A percentile compares a stretch with the other conserved stretches of the same genome.
Evolutionary conservation across 2,797 vertebrate genomes (phyloP).

Genomic region (Sebastiscus albofasciatus): DNA sequence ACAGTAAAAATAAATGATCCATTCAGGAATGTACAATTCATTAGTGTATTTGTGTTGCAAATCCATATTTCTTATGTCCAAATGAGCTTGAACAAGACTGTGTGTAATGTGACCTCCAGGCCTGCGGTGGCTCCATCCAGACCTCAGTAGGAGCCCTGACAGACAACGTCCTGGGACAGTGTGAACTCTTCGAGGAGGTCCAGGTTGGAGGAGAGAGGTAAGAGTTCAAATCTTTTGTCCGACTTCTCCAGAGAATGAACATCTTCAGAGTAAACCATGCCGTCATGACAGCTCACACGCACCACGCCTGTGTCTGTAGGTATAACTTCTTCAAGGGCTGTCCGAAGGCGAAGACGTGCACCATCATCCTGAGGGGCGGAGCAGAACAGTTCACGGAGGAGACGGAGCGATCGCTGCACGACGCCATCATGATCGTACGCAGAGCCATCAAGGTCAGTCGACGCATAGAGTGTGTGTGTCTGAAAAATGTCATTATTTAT

Average conservation of each 20-base stretch:
- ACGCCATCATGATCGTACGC: conserved; percentile 99
- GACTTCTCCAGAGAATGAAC: background rate
- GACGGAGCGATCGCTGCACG: conserved; percentile 95
- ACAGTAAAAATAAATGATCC: background rate
- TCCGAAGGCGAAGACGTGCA: conserved; percentile 94
- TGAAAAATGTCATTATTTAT: too few relatives aligned
- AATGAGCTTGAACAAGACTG: background rate
- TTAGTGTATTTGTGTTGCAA: background rate
- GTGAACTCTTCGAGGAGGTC: conserved; percentile 94
- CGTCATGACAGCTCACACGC: background rate
- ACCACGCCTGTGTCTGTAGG: conserved; percentile 73
- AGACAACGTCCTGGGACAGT: conserved; percentile 90
- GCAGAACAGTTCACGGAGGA: conserved; percentile 99
- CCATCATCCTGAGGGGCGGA: conserved; percentile 94
- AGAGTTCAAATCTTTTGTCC: background rate
- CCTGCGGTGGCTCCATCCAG: conserved; percentile 98
- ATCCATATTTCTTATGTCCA: background rate
- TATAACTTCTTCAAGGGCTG: conserved; percentile 98
- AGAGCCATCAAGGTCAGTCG: conserved; percentile 93
- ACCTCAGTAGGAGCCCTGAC: conserved; percentile 90
- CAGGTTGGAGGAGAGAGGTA: conserved; percentile 98
- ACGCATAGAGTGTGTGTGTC: background rate
- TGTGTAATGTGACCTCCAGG: conserved; percentile 79
- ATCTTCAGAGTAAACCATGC: too few relatives aligned
- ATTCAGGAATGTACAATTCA: background rate